Evolutionary conservation across 2,888 invertebrate species (phyloP), one percentile per base, ranked within the genome.

Genomic region (Polia nebulosa): DNA sequence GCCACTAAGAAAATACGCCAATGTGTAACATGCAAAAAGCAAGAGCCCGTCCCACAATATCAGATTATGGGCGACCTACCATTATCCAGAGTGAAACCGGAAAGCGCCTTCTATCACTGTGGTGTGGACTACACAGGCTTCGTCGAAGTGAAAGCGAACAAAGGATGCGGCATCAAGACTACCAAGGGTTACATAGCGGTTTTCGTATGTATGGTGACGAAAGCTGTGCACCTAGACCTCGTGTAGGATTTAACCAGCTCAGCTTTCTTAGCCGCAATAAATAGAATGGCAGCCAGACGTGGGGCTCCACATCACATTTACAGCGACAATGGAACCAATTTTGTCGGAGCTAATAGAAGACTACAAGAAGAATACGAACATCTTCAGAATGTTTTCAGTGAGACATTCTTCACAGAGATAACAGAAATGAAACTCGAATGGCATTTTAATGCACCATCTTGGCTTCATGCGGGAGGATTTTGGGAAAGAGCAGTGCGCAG

Each of bases 1-100:
- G 36, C 36, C 13, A 36, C 36, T 13, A 15, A 36, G 36, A 36
- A 36, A 36, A 36, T 36, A 36, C 36, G 36, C 4, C 36, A 15
- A 13, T 36, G 36, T 3, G 36, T 36, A 13, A 55, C 17, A 55
- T 55, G 55, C 36, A 55, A 55, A 36, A 55, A 25, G 36, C 55
- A 36, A 55, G 53, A 53, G 25, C 55, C 55, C 17, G 39, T 55
- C 25, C 55, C 36, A 39, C 22, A 39, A 8, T 13, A 39, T 13
- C 55, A 55, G 25, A 36, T 55, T 13, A 55, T 55, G 55, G 55
- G 36, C 6, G 55, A 36, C 25, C 36, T 36, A 36, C 55, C 55
- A 55, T 17, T 36, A 55, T 55, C 55, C 17, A 55, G 55, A 55
- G 55, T 55, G 6, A 39, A 55, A 22, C 36, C 36, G 2, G 55